A percentile compares a stretch with the other conserved stretches of the same genome.
phyloP scores from a whole-genome alignment of 2,888 invertebrate species.

The Physocephala rufipes region DNA sequence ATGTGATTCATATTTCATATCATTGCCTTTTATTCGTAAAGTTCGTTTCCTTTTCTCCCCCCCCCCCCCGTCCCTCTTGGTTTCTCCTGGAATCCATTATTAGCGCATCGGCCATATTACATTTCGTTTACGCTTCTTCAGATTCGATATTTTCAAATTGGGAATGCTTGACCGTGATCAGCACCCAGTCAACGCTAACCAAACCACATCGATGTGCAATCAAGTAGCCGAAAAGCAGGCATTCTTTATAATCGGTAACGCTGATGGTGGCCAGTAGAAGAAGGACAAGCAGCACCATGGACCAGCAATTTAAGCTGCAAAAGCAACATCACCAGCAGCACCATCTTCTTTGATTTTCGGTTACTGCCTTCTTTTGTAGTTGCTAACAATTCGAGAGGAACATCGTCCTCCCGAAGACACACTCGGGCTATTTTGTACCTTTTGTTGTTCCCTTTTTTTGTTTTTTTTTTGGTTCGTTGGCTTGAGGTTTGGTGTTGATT shows the following conservation, averaged over 20 bases:
- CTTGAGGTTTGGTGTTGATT: no score
- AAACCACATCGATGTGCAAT: not conserved
- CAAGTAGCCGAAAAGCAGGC: not conserved
- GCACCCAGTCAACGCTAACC: not conserved
- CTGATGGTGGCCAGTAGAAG: slow-evolving; percentile 31
- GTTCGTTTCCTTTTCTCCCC: not conserved
- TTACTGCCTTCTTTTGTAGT: slow-evolving; percentile 24
- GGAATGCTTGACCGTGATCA: slow-evolving; percentile 11
- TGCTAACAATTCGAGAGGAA: slow-evolving; percentile 30
- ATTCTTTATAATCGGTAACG: slow-evolving; percentile 7
- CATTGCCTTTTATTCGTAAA: not conserved
- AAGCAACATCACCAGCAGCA: no score
- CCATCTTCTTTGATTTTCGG: slow-evolving; percentile 30
- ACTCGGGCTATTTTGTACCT: no score
- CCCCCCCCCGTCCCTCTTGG: not conserved
- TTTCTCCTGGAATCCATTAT: not conserved
- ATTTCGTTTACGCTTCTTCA: slow-evolving; percentile 20
- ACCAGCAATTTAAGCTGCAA: no score
- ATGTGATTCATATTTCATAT: not conserved
- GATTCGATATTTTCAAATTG: slow-evolving; percentile 22
- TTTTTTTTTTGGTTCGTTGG: no score
- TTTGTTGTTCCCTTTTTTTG: no score
- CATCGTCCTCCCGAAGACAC: no score
- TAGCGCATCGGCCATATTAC: slow-evolving; percentile 24
- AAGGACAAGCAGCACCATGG: no score